Percentiles rank a stretch among this genome's conserved stretches.
Conservation (phyloP, 2,113 vertebrate species). For the Pelmatolapia mariae region DNA sequence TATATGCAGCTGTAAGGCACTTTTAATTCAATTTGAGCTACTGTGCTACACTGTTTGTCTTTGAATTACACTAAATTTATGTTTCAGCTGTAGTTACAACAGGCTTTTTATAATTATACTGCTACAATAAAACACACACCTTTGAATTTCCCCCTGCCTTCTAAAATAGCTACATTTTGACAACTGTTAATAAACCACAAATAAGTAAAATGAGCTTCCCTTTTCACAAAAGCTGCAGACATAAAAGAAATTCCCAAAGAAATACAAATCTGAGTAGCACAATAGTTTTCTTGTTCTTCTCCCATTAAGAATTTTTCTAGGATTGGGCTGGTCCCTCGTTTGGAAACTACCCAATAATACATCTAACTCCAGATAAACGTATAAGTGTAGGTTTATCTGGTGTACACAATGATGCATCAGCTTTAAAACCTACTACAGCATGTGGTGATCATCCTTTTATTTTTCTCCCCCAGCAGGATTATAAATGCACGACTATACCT, state of each 20-base stretch:
- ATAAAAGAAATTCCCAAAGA: not conserved
- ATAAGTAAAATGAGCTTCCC: not conserved
- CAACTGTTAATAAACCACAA: not conserved
- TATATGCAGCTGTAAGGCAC: not conserved
- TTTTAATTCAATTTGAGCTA: not conserved
- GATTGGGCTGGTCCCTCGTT: not conserved
- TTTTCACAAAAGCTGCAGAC: not conserved
- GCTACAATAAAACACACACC: not conserved
- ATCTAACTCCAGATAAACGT: not conserved
- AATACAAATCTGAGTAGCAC: not conserved
- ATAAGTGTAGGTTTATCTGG: not conserved
- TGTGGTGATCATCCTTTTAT: not conserved
- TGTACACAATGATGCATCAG: not conserved
- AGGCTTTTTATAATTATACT: not conserved
- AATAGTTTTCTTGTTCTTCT: not conserved
- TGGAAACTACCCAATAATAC: not conserved
- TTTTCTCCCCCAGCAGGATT: not conserved
- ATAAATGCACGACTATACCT: not conserved
- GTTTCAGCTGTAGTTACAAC: not conserved
- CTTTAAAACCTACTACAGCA: not conserved
- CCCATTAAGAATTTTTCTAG: not conserved
- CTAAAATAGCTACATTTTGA: not conserved
- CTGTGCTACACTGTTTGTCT: not conserved
- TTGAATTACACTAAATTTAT: not conserved
- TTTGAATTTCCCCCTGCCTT: not conserved